Evolutionary conservation across 2,888 invertebrate species (phyloP).

Genomic region (Zootermopsis nevadensis): DNA sequence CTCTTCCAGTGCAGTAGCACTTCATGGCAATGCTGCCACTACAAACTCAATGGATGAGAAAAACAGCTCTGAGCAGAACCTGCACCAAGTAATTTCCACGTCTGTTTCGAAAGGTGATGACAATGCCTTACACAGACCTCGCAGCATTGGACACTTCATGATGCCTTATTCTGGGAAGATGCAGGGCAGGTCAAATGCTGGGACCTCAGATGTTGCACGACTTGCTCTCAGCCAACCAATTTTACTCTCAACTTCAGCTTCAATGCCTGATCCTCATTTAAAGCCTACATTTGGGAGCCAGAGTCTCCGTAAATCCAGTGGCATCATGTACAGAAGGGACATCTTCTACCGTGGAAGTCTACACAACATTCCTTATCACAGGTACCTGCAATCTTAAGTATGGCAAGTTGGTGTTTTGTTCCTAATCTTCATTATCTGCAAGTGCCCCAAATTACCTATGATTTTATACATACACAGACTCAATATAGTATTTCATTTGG

Average conservation of each 20-base stretch:
- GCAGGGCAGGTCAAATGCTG: slow-evolving; percentile 48
- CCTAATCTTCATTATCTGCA: neutral
- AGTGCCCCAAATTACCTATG: neutral
- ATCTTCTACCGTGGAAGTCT: slow-evolving; percentile 89
- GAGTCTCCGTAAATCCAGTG: slow-evolving; percentile 66
- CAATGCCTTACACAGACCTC: slow-evolving; percentile 64
- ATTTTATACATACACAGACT: neutral
- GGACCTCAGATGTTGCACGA: slow-evolving; percentile 61
- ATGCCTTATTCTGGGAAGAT: slow-evolving; percentile 53
- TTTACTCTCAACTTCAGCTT: slow-evolving; percentile 65
- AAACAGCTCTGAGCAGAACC: slow-evolving; percentile 43
- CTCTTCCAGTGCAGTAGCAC: neutral
- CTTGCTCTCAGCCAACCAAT: slow-evolving; percentile 79
- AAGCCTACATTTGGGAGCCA: slow-evolving; percentile 45
- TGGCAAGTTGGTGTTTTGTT: neutral
- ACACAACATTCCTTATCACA: slow-evolving; percentile 62
- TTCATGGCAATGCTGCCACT: neutral
- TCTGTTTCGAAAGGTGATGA: too few relatives aligned
- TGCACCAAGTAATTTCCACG: slow-evolving; percentile 2
- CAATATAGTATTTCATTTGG: too few relatives aligned
- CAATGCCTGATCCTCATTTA: slow-evolving; percentile 61
- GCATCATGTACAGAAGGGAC: slow-evolving; percentile 87
- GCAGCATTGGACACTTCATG: slow-evolving; percentile 69
- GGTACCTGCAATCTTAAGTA: slow-evolving; percentile 47
- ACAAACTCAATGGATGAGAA: neutral